Evolutionary conservation across 2,888 invertebrate genomes (phyloP).

Genomic region (Drosophila pseudotakahashii): DNA sequence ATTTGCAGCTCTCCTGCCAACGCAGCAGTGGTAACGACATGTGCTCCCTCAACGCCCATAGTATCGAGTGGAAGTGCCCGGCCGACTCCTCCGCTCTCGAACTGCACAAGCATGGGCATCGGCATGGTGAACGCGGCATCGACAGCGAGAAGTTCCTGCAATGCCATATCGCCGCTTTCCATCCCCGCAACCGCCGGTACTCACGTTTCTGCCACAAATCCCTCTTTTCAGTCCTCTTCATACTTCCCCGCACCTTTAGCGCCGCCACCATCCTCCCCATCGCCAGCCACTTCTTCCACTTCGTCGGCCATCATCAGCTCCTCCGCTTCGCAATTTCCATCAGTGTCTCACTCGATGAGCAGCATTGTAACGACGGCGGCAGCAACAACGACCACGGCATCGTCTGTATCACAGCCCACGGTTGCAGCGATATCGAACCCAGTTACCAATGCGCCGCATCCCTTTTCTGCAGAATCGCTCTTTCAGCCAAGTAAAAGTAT

Average conservation of each 20-base stretch:
- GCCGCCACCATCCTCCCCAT: conserved; percentile 81
- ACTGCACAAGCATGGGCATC: conserved; percentile 21
- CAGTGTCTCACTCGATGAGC: conserved; percentile 48
- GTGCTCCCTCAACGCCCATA: conserved; percentile 83
- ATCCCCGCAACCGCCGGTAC: conserved; percentile 82
- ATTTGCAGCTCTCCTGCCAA: conserved; percentile 44
- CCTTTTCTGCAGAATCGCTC: conserved; percentile 94
- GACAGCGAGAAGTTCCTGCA: conserved; percentile 80
- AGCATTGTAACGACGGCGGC: conserved; percentile 54
- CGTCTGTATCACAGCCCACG: conserved; percentile 48
- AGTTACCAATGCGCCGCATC: conserved; percentile 89
- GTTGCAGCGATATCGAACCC: conserved; percentile 49
- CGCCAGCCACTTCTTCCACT: conserved; percentile 21
- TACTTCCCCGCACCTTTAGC: conserved; percentile 89
- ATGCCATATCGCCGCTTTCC: conserved; percentile 85
- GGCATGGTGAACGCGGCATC: conserved; percentile 45
- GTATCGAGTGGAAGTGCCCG: conserved; percentile 84
- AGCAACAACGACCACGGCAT: conserved; percentile 59
- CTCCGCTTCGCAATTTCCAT: conserved; percentile 41
- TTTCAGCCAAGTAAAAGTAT: conserved; percentile 91
- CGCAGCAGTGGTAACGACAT: conserved; percentile 69
- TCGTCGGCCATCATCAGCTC: conserved; percentile 32
- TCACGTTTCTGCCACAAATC: conserved; percentile 56
- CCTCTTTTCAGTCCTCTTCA: conserved; percentile 86
- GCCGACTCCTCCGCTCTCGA: conserved; percentile 85